Conservation (phyloP, 2,113 vertebrate genomes). For the Miniopterus natalensis region DNA sequence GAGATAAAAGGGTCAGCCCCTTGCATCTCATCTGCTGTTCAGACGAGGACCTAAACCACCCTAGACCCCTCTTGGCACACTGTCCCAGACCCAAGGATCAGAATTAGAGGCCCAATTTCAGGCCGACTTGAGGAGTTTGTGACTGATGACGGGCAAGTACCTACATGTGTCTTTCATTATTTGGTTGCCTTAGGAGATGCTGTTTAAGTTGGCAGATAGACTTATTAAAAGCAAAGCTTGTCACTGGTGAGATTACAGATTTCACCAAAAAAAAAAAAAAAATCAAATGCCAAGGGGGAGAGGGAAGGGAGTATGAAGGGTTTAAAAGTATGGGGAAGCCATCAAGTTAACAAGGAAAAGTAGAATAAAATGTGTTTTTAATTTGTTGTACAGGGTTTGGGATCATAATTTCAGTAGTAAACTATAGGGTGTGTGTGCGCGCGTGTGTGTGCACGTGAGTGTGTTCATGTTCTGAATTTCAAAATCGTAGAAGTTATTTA, state of each 20-base stretch:
- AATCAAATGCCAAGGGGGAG: conserved; percentile 75
- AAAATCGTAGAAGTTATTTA: conserved; percentile 54
- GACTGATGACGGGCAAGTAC: conserved; percentile 87
- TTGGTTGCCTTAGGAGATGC: conserved; percentile 89
- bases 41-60: background rate
- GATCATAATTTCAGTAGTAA: conserved; percentile 80
- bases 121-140: conserved; percentile 69
- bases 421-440: conserved; percentile 1
- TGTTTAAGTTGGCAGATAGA: conserved; percentile 92
- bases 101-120: conserved; percentile 83
- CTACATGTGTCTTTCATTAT: conserved; percentile 92
- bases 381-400: conserved; percentile 82
- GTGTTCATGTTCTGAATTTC: conserved; percentile 57
- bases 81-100: background rate
- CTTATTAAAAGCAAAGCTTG: conserved; percentile 90
- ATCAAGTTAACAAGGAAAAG: conserved; percentile 84
- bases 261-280: conserved; percentile 69
- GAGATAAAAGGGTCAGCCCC: background rate
- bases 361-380: conserved; percentile 82
- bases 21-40: background rate
- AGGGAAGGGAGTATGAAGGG: conserved; percentile 78
- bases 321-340: conserved; percentile 80
- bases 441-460: background rate
- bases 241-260: conserved; percentile 90
- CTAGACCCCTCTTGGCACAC: background rate